phyloP scores from a whole-genome alignment of 2,113 vertebrate species.

The Tinamus guttatus region DNA sequence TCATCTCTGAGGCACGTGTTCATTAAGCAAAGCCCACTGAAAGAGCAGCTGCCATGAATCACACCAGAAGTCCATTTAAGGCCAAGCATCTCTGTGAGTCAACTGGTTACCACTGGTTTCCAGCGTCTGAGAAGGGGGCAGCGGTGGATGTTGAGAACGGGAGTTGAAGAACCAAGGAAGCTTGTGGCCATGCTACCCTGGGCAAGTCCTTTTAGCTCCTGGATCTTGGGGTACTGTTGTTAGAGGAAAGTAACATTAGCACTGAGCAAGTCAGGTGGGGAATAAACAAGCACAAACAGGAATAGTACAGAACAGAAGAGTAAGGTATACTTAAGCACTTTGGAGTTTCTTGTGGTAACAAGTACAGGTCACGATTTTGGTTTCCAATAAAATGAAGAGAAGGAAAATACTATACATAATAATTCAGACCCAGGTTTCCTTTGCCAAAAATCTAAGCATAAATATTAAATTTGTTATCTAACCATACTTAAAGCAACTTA shows the following conservation, averaged over 20 bases:
- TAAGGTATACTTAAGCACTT: not conserved
- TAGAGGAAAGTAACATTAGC: not conserved
- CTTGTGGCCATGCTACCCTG: not conserved
- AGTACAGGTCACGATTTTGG: not conserved
- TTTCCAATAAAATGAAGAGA: not conserved
- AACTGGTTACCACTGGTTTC: not conserved
- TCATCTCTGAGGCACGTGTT: not conserved
- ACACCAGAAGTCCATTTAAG: not conserved
- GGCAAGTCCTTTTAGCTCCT: not conserved
- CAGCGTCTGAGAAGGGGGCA: not conserved
- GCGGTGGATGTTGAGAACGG: not conserved
- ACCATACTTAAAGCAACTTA: constrained; percentile 14
- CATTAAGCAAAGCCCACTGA: not conserved
- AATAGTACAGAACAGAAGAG: not conserved
- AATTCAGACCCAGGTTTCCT: not conserved
- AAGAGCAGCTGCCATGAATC: not conserved
- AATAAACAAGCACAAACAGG: not conserved
- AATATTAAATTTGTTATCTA: constrained; percentile 43
- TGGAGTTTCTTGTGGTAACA: not conserved
- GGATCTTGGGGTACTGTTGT: not conserved
- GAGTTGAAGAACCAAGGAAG: not conserved
- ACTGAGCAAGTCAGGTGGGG: not conserved
- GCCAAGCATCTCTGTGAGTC: not conserved
- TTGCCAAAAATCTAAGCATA: not conserved
- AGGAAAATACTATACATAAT: not conserved